Percentiles rank a stretch among this genome's conserved stretches.
Evolutionary conservation across 1,140 invertebrate species (phyloP).

Genomic region (Cydia amplana): DNA sequence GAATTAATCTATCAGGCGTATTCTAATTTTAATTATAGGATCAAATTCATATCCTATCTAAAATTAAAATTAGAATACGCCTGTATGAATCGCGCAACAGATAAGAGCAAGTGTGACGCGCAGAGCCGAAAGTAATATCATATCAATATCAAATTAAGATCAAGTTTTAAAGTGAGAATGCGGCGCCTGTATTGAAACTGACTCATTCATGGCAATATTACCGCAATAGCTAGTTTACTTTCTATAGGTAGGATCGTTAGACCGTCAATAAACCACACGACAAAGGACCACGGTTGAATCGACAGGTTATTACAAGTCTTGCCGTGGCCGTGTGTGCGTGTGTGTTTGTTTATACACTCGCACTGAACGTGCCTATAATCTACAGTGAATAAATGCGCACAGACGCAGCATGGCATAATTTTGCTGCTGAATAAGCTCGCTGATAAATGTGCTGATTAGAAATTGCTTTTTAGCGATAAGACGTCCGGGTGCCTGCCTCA

Average conservation of each 20-base stretch:
- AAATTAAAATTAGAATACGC: no score
- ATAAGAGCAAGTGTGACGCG: no score
- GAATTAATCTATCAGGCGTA: no score
- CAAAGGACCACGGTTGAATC: slow-evolving; percentile 58
- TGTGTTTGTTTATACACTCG: slow-evolving; percentile 34
- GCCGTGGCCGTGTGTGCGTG: slow-evolving; percentile 37
- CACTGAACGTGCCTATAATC: not conserved
- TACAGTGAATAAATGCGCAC: not conserved
- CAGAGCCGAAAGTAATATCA: no score
- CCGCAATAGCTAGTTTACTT: slow-evolving; percentile 31
- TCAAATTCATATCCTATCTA: no score
- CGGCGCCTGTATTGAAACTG: slow-evolving; percentile 7
- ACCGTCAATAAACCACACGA: slow-evolving; percentile 52
- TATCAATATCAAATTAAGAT: no score
- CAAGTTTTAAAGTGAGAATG: not conserved
- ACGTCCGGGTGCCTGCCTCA: no score
- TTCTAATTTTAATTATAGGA: no score
- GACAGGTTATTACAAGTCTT: slow-evolving; percentile 62
- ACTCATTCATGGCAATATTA: slow-evolving; percentile 27
- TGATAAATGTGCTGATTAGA: no score
- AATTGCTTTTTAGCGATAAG: no score
- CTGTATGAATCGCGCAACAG: no score
- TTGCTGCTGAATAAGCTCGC: no score
- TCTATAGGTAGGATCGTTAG: slow-evolving; percentile 31
- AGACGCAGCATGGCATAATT: not conserved